These are phyloP conservation scores for Gadopsis marmoratus DNA, from an alignment of 2,797 vertebrate species.

Conservation along the genomic window DNA sequence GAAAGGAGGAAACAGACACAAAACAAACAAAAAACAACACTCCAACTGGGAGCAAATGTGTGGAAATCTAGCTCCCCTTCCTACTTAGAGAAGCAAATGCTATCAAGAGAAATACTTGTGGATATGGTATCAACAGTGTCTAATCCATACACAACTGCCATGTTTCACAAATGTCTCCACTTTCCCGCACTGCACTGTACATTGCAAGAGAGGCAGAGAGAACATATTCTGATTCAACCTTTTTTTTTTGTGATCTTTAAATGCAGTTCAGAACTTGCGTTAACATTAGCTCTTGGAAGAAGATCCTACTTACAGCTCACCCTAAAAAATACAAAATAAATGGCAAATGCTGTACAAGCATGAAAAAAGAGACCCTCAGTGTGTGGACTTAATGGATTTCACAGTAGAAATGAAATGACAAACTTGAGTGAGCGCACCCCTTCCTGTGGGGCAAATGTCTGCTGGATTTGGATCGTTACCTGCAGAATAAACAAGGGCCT, in stretches of 20 bases:
- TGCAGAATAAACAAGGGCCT: constrained; percentile 85
- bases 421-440: constrained; percentile 84
- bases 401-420: constrained; percentile 87
- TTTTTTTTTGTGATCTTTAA: constrained; percentile 33
- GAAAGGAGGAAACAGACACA: constrained; percentile 57
- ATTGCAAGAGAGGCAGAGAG: constrained; percentile 7
- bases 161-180: constrained; percentile 25
- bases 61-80: constrained; percentile 44
- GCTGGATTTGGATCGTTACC: constrained; percentile 86
- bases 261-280: constrained; percentile 44
- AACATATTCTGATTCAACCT: constrained; percentile 24
- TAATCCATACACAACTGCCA: constrained; percentile 32
- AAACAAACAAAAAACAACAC: constrained; percentile 63
- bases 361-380: constrained; percentile 68
- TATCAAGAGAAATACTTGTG: constrained; percentile 59
- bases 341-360: constrained; percentile 66
- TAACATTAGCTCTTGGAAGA: constrained; percentile 52
- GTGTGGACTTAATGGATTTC: constrained; percentile 86
- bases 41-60: constrained; percentile 61
- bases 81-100: constrained; percentile 41
- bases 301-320: constrained; percentile 43
- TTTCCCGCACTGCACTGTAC: constrained; percentile 17
- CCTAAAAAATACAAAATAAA: constrained; percentile 30
- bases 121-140: constrained; percentile 46
- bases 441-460: constrained; percentile 86